phyloP scores from a whole-genome alignment of 2,113 vertebrate species.

The Macrotis lagotis region DNA sequence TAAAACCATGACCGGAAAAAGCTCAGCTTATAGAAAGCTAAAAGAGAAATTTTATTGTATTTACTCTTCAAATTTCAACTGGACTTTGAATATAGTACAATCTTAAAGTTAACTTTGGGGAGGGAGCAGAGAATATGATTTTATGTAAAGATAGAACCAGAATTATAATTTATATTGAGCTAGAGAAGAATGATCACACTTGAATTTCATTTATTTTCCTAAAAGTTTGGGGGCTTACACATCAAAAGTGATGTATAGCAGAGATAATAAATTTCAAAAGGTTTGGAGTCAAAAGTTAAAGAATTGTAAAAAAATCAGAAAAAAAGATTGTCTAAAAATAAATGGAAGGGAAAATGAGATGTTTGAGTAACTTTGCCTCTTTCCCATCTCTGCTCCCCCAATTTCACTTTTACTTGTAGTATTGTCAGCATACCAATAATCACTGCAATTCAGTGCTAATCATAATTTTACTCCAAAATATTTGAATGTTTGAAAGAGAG shows the following conservation, averaged over 20 bases:
- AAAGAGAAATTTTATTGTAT: not conserved
- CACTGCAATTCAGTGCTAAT: not conserved
- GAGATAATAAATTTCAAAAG: slow-evolving; percentile 5
- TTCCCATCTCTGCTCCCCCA: not conserved
- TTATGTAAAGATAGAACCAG: not conserved
- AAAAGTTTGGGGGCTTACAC: not conserved
- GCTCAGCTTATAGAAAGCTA: not conserved
- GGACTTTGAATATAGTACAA: slow-evolving; percentile 16
- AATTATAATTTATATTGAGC: slow-evolving; percentile 30
- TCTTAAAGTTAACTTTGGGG: not conserved
- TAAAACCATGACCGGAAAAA: not conserved
- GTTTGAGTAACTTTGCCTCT: not conserved
- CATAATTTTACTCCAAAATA: slow-evolving; percentile 13
- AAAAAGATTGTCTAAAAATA: slow-evolving; percentile 6
- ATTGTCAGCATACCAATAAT: slow-evolving; percentile 3
- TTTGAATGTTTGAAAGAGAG: not conserved
- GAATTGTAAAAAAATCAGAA: not conserved
- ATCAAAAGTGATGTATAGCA: not conserved
- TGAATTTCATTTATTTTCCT: not conserved
- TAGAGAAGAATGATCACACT: slow-evolving; percentile 39
- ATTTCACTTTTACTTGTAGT: not conserved
- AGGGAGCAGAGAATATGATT: not conserved
- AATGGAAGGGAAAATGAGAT: not conserved
- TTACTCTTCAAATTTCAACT: slow-evolving; percentile 44
- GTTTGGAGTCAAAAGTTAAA: not conserved